A percentile compares a stretch with the other conserved stretches of the same genome.
Evolutionary conservation across 2,113 vertebrate genomes (phyloP).

Genomic region (Tychaedon coryphoeus): DNA sequence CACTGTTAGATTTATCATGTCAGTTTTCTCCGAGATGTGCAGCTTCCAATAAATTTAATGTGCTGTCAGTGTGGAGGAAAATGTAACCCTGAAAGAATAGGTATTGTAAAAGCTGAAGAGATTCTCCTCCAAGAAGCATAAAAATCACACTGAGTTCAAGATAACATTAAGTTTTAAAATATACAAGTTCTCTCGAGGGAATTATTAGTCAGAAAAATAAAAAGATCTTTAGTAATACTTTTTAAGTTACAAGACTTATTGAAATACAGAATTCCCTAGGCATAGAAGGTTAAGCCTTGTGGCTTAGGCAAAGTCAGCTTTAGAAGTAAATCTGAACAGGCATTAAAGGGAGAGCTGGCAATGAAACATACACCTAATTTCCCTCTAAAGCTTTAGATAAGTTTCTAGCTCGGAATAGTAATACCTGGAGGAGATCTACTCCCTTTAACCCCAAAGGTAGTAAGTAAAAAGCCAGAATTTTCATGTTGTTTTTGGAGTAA

Average conservation of each 20-base stretch:
- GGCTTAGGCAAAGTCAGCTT: not conserved
- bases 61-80: not conserved
- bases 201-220: not conserved
- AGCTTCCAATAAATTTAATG: constrained; percentile 20
- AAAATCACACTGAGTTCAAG: not conserved
- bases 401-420: not conserved
- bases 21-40: not conserved
- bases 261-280: not conserved
- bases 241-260: not conserved
- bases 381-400: not conserved
- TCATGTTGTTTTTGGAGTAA: not conserved
- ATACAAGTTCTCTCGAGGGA: not conserved
- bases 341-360: not conserved
- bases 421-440: not conserved
- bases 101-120: not conserved
- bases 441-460: not conserved
- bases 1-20: not conserved
- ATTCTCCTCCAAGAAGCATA: not conserved
- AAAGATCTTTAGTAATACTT: not conserved
- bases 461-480: not conserved
- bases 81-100: not conserved
- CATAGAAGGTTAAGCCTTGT: not conserved
- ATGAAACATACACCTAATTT: not conserved
- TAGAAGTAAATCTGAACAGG: not conserved
- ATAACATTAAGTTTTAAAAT: not conserved